Percentiles rank a stretch among this genome's conserved stretches.
Evolutionary conservation across 2,797 vertebrate species (phyloP).

Genomic region (Sebastes nivosus): DNA sequence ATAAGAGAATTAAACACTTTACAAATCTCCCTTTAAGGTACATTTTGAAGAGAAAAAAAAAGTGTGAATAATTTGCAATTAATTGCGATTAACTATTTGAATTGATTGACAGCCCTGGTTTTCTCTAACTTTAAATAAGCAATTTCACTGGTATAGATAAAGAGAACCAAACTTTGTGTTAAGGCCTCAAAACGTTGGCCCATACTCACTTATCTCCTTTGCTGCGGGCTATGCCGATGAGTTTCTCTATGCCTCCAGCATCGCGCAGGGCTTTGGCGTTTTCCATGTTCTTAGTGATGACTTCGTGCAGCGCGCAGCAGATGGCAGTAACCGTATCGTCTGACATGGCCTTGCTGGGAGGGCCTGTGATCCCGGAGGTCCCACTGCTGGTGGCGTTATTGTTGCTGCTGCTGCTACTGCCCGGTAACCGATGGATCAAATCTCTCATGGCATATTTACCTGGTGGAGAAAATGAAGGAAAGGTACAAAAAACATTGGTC

Average conservation of each 20-base stretch:
- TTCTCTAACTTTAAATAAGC: not conserved
- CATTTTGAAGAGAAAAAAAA: too few relatives aligned
- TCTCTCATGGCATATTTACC: conserved; percentile 99
- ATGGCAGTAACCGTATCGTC: conserved; percentile 98
- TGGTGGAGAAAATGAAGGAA: conserved; percentile 55
- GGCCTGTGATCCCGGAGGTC: conserved; percentile 83
- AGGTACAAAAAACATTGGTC: not conserved
- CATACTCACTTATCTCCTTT: conserved; percentile 98
- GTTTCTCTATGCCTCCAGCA: conserved; percentile 97
- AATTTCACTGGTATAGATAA: not conserved
- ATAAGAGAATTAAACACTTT: accelerated
- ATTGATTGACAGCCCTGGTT: not conserved
- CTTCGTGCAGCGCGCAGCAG: conserved; percentile 98
- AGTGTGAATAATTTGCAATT: too few relatives aligned
- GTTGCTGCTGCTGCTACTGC: conserved; percentile 88
- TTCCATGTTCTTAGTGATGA: conserved; percentile 99
- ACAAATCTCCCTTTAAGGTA: too few relatives aligned
- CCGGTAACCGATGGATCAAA: conserved; percentile 95
- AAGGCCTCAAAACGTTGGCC: conserved; percentile 52
- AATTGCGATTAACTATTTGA: too few relatives aligned
- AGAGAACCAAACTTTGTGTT: not conserved
- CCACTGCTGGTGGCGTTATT: conserved; percentile 85
- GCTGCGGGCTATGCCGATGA: conserved; percentile 98
- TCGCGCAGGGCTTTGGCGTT: conserved; percentile 99
- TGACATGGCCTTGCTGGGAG: conserved; percentile 95